Conservation (phyloP, 2,113 vertebrate species). For the Oryzias melastigma region DNA sequence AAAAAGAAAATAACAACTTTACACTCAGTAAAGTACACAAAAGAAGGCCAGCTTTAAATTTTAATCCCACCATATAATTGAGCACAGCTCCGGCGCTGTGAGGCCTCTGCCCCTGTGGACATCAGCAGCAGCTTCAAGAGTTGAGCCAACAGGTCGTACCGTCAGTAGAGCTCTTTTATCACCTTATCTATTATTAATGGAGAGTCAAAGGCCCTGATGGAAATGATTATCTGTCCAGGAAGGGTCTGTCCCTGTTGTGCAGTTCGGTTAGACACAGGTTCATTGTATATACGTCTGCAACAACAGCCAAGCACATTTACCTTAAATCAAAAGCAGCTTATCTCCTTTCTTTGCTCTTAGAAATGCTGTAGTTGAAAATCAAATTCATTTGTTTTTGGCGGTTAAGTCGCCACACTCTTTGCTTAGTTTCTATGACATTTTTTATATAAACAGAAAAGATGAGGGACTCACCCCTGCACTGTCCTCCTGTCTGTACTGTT, state of each 20-base stretch:
- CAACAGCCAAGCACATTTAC: neutral
- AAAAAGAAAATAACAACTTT: neutral
- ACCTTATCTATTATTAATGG: conserved; percentile 61
- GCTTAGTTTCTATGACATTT: neutral
- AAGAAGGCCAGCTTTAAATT: neutral
- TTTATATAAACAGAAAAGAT: neutral
- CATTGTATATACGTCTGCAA: conserved; percentile 7
- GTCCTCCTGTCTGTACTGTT: conserved; percentile 87
- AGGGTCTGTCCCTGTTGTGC: conserved; percentile 34
- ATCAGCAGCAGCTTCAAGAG: conserved; percentile 41
- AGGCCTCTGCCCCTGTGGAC: conserved; percentile 10
- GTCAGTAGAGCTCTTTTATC: conserved; percentile 47
- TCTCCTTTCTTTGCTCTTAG: too few relatives aligned
- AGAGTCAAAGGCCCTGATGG: conserved; percentile 54
- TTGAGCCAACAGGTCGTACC: conserved; percentile 43
- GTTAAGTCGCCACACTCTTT: too few relatives aligned
- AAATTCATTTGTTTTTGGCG: too few relatives aligned
- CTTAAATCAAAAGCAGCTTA: neutral
- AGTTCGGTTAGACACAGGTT: neutral
- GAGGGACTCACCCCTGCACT: conserved; percentile 84
- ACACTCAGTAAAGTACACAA: neutral
- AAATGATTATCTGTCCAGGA: conserved; percentile 53
- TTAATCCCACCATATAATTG: neutral
- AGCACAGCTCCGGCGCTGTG: neutral
- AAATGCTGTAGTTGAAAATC: too few relatives aligned